phyloP scores from a whole-genome alignment of 2,797 vertebrate genomes.

The Acanthurus lineatus region DNA sequence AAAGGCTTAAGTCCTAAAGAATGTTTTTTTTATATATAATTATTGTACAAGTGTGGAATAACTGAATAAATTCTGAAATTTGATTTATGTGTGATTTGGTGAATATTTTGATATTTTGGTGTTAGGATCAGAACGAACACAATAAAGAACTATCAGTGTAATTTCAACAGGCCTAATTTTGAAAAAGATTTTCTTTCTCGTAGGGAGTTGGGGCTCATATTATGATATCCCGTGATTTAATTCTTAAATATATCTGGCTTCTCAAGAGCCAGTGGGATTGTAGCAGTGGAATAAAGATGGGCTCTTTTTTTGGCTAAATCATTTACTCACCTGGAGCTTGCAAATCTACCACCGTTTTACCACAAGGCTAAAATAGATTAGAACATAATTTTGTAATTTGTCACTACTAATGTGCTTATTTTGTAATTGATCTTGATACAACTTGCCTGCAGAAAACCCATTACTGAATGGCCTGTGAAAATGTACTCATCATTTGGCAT shows the following conservation, averaged over 20 bases:
- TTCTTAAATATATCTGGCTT: constrained; percentile 37
- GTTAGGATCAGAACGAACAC: not conserved
- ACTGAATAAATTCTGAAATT: constrained; percentile 75
- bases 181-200: constrained; percentile 4
- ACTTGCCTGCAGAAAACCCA: constrained; percentile 66
- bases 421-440: constrained; percentile 73
- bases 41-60: constrained; percentile 19
- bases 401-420: constrained; percentile 65
- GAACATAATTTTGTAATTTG: constrained; percentile 63
- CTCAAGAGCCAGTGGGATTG: constrained; percentile 24
- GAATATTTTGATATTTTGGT: constrained; percentile 18
- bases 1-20: constrained; percentile 55
- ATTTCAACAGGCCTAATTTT: constrained; percentile 12
- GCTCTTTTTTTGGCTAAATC: constrained; percentile 30
- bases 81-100: constrained; percentile 45
- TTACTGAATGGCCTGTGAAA: constrained; percentile 53
- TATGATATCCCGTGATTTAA: constrained; percentile 33
- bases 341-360: constrained; percentile 58
- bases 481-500: constrained; percentile 34
- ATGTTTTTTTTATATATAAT: constrained; percentile 71
- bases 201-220: not conserved
- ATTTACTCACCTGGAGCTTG: constrained; percentile 54
- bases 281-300: constrained; percentile 32
- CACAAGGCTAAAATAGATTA: constrained; percentile 70
- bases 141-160: not conserved